Evolutionary conservation across 2,113 vertebrate genomes (phyloP).

Genomic region (Nannospalax galili): DNA sequence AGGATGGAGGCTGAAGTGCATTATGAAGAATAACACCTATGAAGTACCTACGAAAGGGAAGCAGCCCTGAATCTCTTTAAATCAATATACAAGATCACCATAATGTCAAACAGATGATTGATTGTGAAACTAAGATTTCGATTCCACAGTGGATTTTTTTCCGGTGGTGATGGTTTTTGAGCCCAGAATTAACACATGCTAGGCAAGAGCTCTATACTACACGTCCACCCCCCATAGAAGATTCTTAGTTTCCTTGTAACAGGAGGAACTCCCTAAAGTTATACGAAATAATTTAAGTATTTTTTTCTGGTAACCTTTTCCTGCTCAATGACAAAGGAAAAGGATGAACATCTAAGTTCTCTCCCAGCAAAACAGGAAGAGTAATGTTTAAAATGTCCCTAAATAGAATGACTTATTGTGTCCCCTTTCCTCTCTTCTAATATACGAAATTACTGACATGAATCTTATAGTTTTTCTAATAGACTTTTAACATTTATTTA

Average conservation of each 20-base stretch:
- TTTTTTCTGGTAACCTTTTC: slow-evolving; percentile 51
- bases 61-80: not conserved
- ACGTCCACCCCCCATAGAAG: not conserved
- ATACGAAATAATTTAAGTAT: slow-evolving; percentile 65
- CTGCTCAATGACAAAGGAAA: slow-evolving; percentile 60
- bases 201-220: not conserved
- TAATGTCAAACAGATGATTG: not conserved
- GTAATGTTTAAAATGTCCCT: slow-evolving; percentile 38
- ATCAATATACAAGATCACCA: not conserved
- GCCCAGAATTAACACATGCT: not conserved
- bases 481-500: not conserved
- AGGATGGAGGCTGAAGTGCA: not conserved
- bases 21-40: not conserved
- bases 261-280: slow-evolving; percentile 65
- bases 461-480: slow-evolving; percentile 5
- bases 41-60: too few relatives aligned
- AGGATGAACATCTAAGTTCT: slow-evolving; percentile 47
- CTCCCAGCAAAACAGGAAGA: slow-evolving; percentile 62
- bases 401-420: slow-evolving; percentile 64
- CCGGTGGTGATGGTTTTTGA: not conserved
- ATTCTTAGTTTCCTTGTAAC: slow-evolving; percentile 8
- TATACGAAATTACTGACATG: slow-evolving; percentile 25
- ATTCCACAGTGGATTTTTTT: not conserved
- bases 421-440: slow-evolving; percentile 58
- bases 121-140: not conserved